These are phyloP conservation scores for Meghimatium bilineatum DNA, from an alignment of 2,888 invertebrate species.

Conservation along the genomic window DNA sequence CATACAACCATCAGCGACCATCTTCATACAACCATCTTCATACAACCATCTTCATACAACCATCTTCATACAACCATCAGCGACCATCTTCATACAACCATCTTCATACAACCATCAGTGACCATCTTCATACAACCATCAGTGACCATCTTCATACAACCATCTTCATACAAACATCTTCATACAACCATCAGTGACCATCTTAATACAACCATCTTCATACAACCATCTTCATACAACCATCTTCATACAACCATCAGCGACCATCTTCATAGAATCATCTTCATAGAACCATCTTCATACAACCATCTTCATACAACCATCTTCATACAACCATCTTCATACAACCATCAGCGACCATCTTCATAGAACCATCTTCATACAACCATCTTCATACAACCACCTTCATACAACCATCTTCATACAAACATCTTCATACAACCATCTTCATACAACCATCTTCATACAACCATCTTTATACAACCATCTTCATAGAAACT, in stretches of 20 bases:
- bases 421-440: neutral
- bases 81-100: no score
- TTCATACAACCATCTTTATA: neutral
- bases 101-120: no score
- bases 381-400: neutral
- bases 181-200: no score
- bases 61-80: no score
- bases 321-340: neutral
- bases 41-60: no score
- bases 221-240: neutral
- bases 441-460: neutral
- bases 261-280: neutral
- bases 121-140: no score
- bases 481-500: neutral
- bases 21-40: no score
- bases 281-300: neutral
- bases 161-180: no score
- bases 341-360: neutral
- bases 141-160: no score
- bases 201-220: no score
- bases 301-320: neutral
- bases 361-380: neutral
- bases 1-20: no score
- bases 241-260: neutral
- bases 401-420: neutral